Base-by-base conservation (phyloP, 2,888 invertebrate species). In the Eristalis arbustorum region DNA sequence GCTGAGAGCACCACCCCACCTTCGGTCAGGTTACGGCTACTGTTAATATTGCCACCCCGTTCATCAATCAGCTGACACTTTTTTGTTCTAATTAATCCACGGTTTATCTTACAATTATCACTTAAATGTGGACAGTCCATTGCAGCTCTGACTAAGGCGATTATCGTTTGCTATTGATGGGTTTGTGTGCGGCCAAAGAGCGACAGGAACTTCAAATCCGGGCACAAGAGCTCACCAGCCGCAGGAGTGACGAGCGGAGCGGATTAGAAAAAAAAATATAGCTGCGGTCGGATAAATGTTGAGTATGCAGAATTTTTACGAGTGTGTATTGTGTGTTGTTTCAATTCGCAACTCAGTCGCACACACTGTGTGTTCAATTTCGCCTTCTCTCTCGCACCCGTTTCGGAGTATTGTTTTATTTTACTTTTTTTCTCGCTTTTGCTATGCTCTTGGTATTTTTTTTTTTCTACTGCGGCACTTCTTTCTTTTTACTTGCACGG, bases 41-140 rank as follows among this genome's bases (percentile, higher is more conserved):
- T 63, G n/a, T 13, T 25, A 31, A 13, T 95, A 34, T 31, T 68
- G 22, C 62, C 40, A 72, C 71, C 34, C 31, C 82, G 87, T 57
- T 75, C 84, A 63, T 94, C 95, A 94, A 95, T 94, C 93, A 93
- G 93, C 91, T 93, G 92, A 90, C 91, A 92, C 91, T 94, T 93
- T 91, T 93, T 90, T 85, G 90, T 93, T 91, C 93, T 93, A 91
- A 93, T 92, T 72, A 90, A 76, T 91, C 93, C 93, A 90, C 91
- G 92, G 90, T 93, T 93, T 92, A 94, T 93, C 92, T 94, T 94
- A 92, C 95, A 94, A 93, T 95, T 94, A 93, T 95, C 94, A 93
- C 93, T 94, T 91, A 95, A 94, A 94, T 95, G 95, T 91, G 95
- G 94, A 93, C 95, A 95, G 94, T 95, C 95, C 95, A 95, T 95